Base-by-base conservation (phyloP, 2,888 invertebrate genomes). In the Venusia cambrica region DNA sequence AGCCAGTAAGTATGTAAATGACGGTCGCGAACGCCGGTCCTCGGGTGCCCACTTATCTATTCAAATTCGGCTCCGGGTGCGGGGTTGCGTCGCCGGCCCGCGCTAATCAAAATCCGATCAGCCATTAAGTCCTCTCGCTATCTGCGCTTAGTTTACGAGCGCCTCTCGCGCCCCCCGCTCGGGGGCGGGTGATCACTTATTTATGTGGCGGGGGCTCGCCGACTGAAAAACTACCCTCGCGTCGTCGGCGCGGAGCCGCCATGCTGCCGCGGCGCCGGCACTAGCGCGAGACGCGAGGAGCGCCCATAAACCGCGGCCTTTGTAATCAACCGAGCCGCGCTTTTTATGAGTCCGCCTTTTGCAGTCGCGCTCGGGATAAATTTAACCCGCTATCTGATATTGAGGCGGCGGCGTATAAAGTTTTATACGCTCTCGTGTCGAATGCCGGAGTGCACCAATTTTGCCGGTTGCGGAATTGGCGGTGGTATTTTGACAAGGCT, bases 21-120 rank as follows among this genome's bases (percentile, higher is more conserved):
- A 85, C 84, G 83, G 80, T 80, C 81, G 79, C 84, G 79, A 72
- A 70, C 77, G 74, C 62, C 75, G 77, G 80, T 76, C 77, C 80
- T 78, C 79, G 73, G 75, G 73, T 76, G 76, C 78, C 78, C 81
- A 81, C 85, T 87, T 87, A 87, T 87, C 87, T 87, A 87, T 87
- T 87, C 85, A 87, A 87, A 87, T 87, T 87, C 76, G 76, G 76
- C 73, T 73, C 58, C 63, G 72, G 73, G 71, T 69, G 76, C 72
- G 72, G 74, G 71, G 73, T 67, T 73, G 79, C 79, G 76, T 79
- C 79, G 80, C 79, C 76, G 81, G 81, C 76, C 85, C 73, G 68
- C 79, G 87, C 83, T 87, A 84, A 85, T 87, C 85, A 85, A 85
- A 87, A 85, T 83, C 85, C 85, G 85, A 87, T 87, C 85, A 85